phyloP scores from a whole-genome alignment of 2,797 vertebrate genomes.

The Myripristis jacobus region DNA sequence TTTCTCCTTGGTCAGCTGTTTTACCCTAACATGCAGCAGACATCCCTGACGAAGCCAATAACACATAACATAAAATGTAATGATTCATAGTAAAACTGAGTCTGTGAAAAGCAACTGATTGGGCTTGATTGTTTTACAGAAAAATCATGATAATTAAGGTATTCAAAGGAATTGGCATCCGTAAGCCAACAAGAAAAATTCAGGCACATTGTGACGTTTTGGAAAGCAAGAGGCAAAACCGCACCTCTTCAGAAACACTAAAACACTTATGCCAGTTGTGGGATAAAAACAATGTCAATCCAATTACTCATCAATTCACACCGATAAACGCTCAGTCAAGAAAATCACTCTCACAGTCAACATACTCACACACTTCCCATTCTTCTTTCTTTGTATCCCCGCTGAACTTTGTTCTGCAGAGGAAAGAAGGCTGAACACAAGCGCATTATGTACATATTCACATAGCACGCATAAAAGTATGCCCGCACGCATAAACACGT shows the following conservation, averaged over 20 bases:
- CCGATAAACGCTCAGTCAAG: conserved; percentile 2
- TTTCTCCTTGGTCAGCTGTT: conserved; percentile 59
- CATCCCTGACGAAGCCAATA: conserved; percentile 35
- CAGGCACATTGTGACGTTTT: conserved; percentile 84
- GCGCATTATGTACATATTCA: conserved; percentile 42
- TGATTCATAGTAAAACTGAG: conserved; percentile 23
- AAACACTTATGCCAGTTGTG: conserved; percentile 56
- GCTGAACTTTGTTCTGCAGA: conserved; percentile 68
- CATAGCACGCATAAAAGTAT: conserved; percentile 44
- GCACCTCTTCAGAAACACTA: conserved; percentile 60
- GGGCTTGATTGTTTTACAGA: conserved; percentile 47
- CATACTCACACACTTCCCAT: conserved; percentile 40
- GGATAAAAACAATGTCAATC: conserved; percentile 29
- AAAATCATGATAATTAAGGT: conserved; percentile 19
- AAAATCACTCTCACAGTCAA: conserved; percentile 15
- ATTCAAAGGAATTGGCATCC: conserved; percentile 21
- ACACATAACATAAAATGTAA: conserved; percentile 20
- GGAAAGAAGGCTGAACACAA: conserved; percentile 49
- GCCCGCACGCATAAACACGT: conserved; percentile 1
- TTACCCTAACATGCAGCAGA: conserved; percentile 52
- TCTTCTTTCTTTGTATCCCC: conserved; percentile 37
- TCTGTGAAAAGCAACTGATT: conserved; percentile 26
- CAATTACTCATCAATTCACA: background rate
- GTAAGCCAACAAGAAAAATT: conserved; percentile 66
- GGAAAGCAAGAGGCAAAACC: conserved; percentile 74